Percentiles rank a stretch among this genome's conserved stretches.
These are phyloP conservation scores for Rhipidura dahli DNA, from an alignment of 2,113 vertebrate species.

Conservation along the genomic window DNA sequence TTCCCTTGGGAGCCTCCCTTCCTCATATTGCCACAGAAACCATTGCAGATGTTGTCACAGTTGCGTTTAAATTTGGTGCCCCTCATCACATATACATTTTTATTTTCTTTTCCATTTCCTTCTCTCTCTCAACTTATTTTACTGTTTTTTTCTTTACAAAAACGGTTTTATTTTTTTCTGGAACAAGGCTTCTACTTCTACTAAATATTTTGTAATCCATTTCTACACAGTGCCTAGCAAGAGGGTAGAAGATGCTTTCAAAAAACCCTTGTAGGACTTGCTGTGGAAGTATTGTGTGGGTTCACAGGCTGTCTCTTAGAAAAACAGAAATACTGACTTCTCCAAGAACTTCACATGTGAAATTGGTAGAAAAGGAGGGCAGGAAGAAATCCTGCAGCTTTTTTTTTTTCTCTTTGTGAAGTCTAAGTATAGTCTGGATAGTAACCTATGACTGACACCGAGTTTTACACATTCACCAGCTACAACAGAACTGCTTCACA, in stretches of 20 bases:
- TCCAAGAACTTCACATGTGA: neutral
- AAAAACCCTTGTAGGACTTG: neutral
- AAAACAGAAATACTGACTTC: neutral
- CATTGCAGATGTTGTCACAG: neutral
- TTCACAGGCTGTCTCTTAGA: neutral
- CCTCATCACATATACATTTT: neutral
- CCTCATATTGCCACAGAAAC: neutral
- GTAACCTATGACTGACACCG: conserved; percentile 5
- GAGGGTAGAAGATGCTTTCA: neutral
- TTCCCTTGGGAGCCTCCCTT: neutral
- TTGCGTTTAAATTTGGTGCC: neutral
- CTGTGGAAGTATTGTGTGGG: neutral
- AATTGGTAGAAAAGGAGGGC: neutral
- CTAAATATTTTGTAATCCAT: neutral
- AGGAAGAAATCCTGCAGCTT: neutral
- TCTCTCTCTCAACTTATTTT: neutral
- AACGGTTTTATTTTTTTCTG: neutral
- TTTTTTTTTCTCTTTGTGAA: neutral
- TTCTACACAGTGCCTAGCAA: neutral
- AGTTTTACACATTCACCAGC: neutral
- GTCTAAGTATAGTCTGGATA: neutral
- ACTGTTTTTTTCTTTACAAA: neutral
- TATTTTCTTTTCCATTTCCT: neutral
- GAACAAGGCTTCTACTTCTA: neutral
- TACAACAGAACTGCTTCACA: neutral